phyloP scores from a whole-genome alignment of 2,113 vertebrate species.

The Nibea coibor region DNA sequence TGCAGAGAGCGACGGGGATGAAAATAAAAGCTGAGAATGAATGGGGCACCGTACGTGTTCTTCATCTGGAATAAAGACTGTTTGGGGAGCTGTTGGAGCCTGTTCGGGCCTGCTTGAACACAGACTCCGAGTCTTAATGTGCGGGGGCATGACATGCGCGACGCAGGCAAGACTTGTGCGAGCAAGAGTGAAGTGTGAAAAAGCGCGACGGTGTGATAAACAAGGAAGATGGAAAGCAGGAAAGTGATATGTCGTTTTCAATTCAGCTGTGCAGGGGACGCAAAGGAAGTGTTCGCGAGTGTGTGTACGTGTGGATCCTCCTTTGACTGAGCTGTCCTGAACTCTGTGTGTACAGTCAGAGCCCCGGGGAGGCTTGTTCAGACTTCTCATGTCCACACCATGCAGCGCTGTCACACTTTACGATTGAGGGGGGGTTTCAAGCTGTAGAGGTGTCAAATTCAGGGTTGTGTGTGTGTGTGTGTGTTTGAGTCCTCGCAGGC shows the following conservation, averaged over 20 bases:
- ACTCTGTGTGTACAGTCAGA: conserved; percentile 65
- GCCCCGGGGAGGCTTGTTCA: conserved; percentile 63
- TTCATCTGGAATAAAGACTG: conserved; percentile 63
- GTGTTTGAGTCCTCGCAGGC: background rate
- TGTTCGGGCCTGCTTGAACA: conserved; percentile 61
- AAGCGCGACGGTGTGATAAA: conserved; percentile 16
- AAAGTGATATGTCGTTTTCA: conserved; percentile 27
- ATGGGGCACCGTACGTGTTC: conserved; percentile 32
- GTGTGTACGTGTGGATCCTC: conserved; percentile 18
- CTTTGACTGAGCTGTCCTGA: conserved; percentile 71
- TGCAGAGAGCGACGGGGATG: conserved; percentile 35
- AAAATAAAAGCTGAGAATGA: conserved; percentile 55
- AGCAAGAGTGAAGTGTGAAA: conserved; percentile 41
- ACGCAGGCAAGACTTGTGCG: conserved; percentile 46
- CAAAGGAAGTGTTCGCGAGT: background rate
- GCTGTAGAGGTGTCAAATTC: conserved; percentile 51
- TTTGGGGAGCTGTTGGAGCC: conserved; percentile 50
- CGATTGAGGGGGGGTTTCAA: conserved; percentile 54
- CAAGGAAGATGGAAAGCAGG: conserved; percentile 26
- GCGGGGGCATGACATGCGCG: conserved; percentile 42
- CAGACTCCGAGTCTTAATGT: conserved; percentile 34
- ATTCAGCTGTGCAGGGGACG: conserved; percentile 1
- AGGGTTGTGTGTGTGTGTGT: background rate
- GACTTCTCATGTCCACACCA: conserved; percentile 51
- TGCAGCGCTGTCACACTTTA: conserved; percentile 24